phyloP scores from a whole-genome alignment of 1,140 invertebrate species.

The Calliphora vicina region DNA sequence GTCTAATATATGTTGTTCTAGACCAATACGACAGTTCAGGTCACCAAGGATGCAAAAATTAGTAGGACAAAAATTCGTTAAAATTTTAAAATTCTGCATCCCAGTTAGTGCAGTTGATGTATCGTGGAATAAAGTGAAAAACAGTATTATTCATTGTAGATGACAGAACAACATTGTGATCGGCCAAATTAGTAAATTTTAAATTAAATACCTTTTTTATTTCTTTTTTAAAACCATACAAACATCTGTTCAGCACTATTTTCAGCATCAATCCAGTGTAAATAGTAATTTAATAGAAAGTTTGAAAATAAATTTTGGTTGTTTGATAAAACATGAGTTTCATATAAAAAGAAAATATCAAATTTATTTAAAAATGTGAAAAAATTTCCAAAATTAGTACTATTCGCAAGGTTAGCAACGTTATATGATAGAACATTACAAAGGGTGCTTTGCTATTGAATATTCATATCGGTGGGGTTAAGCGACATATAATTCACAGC shows the following conservation, averaged over 20 bases:
- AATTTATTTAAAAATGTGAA: background rate
- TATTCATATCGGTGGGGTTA: background rate
- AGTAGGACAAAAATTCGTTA: background rate
- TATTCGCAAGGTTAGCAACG: background rate
- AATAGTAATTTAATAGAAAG: background rate
- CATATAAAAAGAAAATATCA: background rate
- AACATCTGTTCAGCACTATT: background rate
- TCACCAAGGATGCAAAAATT: background rate
- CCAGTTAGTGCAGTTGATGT: background rate
- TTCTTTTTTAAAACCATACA: background rate
- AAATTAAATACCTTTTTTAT: background rate
- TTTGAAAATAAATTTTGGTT: background rate
- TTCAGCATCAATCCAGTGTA: background rate
- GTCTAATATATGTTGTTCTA: background rate
- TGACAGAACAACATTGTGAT: background rate
- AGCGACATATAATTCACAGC: background rate
- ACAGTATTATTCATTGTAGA: background rate
- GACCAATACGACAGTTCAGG: background rate
- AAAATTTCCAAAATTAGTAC: background rate
- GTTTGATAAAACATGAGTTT: background rate
- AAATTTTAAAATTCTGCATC: background rate
- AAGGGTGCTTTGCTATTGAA: background rate
- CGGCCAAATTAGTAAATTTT: background rate
- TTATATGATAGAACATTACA: background rate
- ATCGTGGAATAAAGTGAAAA: background rate